A percentile compares a stretch with the other conserved stretches of the same genome.
phyloP scores from a whole-genome alignment of 2,797 vertebrate genomes.

The Sebastes hubbsi region DNA sequence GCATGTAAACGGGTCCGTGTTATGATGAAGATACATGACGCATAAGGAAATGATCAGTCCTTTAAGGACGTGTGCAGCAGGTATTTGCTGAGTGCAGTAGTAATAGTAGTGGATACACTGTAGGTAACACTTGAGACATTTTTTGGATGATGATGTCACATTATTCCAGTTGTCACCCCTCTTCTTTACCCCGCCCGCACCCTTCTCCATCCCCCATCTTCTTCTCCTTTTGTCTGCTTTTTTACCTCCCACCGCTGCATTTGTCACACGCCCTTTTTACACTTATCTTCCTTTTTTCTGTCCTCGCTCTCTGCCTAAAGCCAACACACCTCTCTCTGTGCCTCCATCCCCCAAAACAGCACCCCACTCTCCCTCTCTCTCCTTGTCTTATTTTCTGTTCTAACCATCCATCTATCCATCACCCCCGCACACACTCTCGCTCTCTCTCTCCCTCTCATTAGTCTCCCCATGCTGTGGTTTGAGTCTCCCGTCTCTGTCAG shows the following conservation, averaged over 20 bases:
- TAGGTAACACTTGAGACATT: conserved; percentile 24
- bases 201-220: conserved; percentile 16
- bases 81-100: conserved; percentile 18
- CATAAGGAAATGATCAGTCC: neutral
- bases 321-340: conserved; percentile 45
- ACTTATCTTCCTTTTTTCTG: conserved; percentile 29
- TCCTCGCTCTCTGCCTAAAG: conserved; percentile 39
- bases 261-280: conserved; percentile 51
- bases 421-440: conserved; percentile 32
- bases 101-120: conserved; percentile 9
- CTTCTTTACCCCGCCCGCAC: conserved; percentile 9
- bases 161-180: conserved; percentile 52
- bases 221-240: conserved; percentile 51
- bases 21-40: neutral
- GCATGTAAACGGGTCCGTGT: neutral
- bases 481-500: conserved; percentile 82
- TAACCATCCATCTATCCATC: conserved; percentile 62
- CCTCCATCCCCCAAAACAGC: conserved; percentile 45
- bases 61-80: conserved; percentile 20
- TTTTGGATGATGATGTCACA: conserved; percentile 49
- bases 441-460: conserved; percentile 73
- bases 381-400: conserved; percentile 57
- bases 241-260: conserved; percentile 45
- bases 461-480: conserved; percentile 74
- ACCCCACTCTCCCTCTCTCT: conserved; percentile 16